Conservation (phyloP, 1,140 invertebrate genomes). For the Goniozus legneri region DNA sequence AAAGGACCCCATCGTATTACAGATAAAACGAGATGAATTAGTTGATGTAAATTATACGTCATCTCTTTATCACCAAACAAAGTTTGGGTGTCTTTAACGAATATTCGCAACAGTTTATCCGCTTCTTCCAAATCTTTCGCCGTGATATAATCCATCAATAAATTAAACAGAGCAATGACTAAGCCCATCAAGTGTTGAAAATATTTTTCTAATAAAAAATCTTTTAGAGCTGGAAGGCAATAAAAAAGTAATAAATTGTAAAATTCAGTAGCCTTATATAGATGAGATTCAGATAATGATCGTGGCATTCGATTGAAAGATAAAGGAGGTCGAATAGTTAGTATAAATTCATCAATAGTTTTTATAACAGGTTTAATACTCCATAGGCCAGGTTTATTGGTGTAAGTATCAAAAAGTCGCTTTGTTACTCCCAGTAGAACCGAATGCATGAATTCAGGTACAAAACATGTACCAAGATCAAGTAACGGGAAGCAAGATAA, state of each 20-base stretch:
- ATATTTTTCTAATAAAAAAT: constrained; percentile 15
- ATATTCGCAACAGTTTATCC: constrained; percentile 11
- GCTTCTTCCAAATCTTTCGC: constrained; percentile 10
- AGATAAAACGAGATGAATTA: constrained; percentile 10
- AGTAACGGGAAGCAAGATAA: constrained; percentile 4
- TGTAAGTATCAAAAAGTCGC: constrained; percentile 4
- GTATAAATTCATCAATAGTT: constrained; percentile 4
- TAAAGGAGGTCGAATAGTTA: constrained; percentile 3
- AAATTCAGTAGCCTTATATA: too few species aligned
- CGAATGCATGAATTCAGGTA: constrained; percentile 17
- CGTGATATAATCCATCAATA: constrained; percentile 12
- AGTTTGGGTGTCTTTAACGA: constrained; percentile 6
- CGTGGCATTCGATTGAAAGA: constrained; percentile 10
- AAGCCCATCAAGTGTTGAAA: constrained; percentile 17
- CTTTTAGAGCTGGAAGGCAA: constrained; percentile 3
- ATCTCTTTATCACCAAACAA: constrained; percentile 12
- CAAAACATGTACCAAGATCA: constrained; percentile 8
- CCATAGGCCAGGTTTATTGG: neutral
- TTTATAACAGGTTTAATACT: neutral
- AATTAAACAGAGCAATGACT: constrained; percentile 10
- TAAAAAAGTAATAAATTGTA: constrained; percentile 19
- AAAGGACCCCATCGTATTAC: constrained; percentile 17
- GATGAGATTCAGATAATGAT: neutral
- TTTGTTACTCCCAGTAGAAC: constrained; percentile 13
- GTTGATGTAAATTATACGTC: constrained; percentile 20